Evolutionary conservation across 1,140 invertebrate species (phyloP), one percentile per base, ranked within the genome.

Genomic region (Dinoponera quadriceps): DNA sequence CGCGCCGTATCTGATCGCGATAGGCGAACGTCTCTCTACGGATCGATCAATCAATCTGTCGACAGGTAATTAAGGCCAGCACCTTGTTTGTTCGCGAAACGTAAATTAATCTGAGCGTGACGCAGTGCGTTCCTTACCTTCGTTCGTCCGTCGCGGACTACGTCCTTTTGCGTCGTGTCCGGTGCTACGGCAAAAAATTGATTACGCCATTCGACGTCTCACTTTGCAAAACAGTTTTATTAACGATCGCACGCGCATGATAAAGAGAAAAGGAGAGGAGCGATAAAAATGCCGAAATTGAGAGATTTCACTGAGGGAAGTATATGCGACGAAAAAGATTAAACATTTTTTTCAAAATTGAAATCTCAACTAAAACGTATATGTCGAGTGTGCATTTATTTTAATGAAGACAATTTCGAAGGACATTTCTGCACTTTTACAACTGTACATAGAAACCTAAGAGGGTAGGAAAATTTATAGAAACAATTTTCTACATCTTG

Each of bases 41-140:
- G 80, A 25, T 71, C 77, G 73, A 89, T 89, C 88, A 71, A 88
- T 89, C 88, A 88, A 84, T 86, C 88, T 88, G 87, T 89, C 88
- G 88, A 65, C 87, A 48, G 63, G 68, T 85, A 88, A 88, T 89
- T 89, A 86, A 88, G 85, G 85, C 59, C 71, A 71, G 72, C 72
- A 88, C 54, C 72, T 88, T 86, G 88, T 88, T 88, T 84, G 75
- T 88, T 88, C 62, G 72, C 22, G 68, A 84, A 86, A 88, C 65
- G 62, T 81, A 63, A 82, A 87, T 89, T 85, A 82, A 89, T 84
- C 82, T 20, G 65, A 66, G 63, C 74, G 74, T 85, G 75, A 83
- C 83, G 29, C 49, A 55, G 20, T 78, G 62, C 60, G 63, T 54
- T 80, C 59, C 68, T 71, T 73, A n/a, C 38, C 59, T 54, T 44